Evolutionary conservation across 2,888 invertebrate species (phyloP), one percentile per base, ranked within the genome.

Genomic region (Drosophila quasianomalipes): DNA sequence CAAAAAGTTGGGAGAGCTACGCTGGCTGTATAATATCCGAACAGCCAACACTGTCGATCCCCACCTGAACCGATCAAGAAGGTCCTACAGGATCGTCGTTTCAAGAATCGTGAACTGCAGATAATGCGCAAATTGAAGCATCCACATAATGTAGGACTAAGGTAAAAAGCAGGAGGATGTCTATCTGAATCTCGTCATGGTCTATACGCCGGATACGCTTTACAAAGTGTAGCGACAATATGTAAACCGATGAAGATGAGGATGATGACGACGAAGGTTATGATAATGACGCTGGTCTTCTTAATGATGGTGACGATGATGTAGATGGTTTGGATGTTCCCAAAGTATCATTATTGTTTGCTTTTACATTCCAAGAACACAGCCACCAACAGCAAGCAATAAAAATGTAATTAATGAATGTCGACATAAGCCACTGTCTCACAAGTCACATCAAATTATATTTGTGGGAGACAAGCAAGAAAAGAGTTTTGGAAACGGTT

Each of bases 61-160:
- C 12, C 31, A 31, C 7, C 3, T 37, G 37, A 44, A 22, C 77
- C 99, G 92, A 99, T 99, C 94, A 99, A 99, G 94, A 99, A 99
- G 95, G 99, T 99, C 94, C 96, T 99, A 92, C 99, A 99, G 95
- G 99, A 99, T 94, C 99, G 99, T 94, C 96, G 99, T 95, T 99
- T 99, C 96, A 99, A 99, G 98, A 99, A 99, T 95, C 98, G 99
- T 93, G 99, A 99, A 95, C 96, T 99, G 94, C 99, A 99, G 95
- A 99, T 99, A 87, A 99, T 99, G 99, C 96, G 99, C 94, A 97
- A 98, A 94, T 95, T 99, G 95, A 98, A 99, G 94, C 99, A 99
- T 95, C 98, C 98, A 96, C 99, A 99, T 95, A 99, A 99, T 95
- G 99, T 99, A 93, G 98, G 98, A 95, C 96, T 99, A 94, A 98